Evolutionary conservation across 2,888 invertebrate genomes (phyloP).

Genomic region (Monoplex corrugatus): DNA sequence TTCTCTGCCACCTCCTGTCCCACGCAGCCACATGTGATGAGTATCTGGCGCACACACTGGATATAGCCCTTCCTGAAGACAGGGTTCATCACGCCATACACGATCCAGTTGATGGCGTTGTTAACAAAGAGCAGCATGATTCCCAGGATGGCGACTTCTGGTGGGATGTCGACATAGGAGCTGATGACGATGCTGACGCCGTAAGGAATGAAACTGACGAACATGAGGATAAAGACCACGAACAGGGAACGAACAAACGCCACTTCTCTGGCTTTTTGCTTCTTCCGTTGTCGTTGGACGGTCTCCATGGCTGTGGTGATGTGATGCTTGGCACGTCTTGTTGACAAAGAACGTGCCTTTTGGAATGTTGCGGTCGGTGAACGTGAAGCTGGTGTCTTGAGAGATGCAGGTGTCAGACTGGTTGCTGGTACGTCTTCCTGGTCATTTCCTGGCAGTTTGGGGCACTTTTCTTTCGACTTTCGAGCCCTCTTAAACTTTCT

Average conservation of each 20-base stretch:
- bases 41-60: background rate
- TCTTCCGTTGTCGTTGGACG: background rate
- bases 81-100: constrained; percentile 54
- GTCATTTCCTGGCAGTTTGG: too few relatives aligned
- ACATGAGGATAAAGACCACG: background rate
- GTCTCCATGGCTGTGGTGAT: background rate
- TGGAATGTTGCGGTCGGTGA: background rate
- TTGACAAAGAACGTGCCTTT: too few relatives aligned
- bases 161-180: constrained; percentile 8
- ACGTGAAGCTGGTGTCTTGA: too few relatives aligned
- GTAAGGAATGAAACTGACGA: background rate
- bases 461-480: too few relatives aligned
- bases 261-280: background rate
- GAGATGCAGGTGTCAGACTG: too few relatives aligned
- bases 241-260: constrained; percentile 30
- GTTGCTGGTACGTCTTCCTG: too few relatives aligned
- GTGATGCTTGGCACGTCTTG: background rate
- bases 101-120: constrained; percentile 52
- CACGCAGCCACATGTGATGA: background rate
- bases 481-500: background rate
- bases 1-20: background rate
- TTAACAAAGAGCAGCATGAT: constrained; percentile 42
- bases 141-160: constrained; percentile 32
- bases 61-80: constrained; percentile 44
- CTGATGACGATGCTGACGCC: background rate